Base-by-base conservation (phyloP, 2,888 invertebrate species). In the Leucophenga maculata region DNA sequence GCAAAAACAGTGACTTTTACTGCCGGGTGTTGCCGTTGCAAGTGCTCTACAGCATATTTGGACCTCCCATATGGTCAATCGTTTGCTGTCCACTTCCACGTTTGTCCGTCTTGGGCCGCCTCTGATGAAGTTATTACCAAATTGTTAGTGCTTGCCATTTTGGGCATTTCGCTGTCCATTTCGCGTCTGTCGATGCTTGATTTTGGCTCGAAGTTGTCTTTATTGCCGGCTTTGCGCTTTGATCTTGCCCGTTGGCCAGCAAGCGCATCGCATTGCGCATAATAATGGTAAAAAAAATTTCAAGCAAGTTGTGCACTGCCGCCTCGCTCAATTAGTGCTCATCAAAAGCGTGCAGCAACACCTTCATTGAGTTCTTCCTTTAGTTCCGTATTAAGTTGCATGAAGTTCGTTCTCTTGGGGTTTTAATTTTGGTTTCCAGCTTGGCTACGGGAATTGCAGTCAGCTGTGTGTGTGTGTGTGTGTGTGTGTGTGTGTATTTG, bases 51-150 rank as follows among this genome's bases (percentile, higher is more conserved):
- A 68, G 48, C 31, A 54, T 31, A 44, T 39, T 39, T 75, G 70
- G 85, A 86, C 88, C 88, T 86, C 87, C 88, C 87, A 88, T 86
- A 86, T 84, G 85, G 88, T 67, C 60, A 39, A 4, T 26, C 26
- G 26, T 2, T 26, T 26, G 11, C 55, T 26, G 55, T 20, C 8
- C 6, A n/a, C 50, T n/a, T 50, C 50, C 18, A 18, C 8, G 2
- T n/a, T 18, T n/a, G 50, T 39, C 50, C 50, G 50, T 50, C 16
- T n/a, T 18, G n/a, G 59, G 31, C 32, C 20, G 55, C 20, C 22
- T 55, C 55, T 26, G 87, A 87, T 86, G 87, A 87, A 87, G 87
- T 87, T 87, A 88, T 87, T 87, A 88, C 87, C 83, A 80, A 86
- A 87, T 83, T 83, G 77, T 77, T 55, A 67, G 67, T 57, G 54